These are phyloP conservation scores for Pogonocichla stellata DNA, from an alignment of 2,113 vertebrate species.

Conservation along the genomic window DNA sequence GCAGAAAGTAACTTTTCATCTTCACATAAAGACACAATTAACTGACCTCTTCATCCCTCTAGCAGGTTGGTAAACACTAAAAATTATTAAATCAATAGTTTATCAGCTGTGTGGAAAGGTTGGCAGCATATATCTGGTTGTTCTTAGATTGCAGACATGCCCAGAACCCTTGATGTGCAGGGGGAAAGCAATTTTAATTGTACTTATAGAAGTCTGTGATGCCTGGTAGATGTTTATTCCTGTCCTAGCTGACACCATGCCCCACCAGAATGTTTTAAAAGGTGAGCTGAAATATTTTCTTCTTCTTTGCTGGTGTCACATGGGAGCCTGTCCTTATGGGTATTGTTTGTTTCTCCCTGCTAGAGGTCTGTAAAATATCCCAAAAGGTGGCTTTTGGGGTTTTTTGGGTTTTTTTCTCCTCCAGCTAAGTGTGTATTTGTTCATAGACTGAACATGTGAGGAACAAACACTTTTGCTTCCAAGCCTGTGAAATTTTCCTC, in stretches of 20 bases:
- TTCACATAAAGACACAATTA: neutral
- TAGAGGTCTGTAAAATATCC: neutral
- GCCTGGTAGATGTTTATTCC: neutral
- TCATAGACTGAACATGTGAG: neutral
- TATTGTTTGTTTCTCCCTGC: neutral
- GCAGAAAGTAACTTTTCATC: neutral
- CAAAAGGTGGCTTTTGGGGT: neutral
- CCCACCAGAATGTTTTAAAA: neutral
- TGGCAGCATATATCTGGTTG: neutral
- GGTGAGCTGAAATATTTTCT: neutral
- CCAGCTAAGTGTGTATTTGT: neutral
- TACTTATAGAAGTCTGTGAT: neutral
- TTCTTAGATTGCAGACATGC: neutral
- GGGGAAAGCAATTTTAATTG: neutral
- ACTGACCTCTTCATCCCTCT: neutral
- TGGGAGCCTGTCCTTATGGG: neutral
- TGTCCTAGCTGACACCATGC: neutral
- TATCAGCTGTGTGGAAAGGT: neutral
- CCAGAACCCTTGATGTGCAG: neutral
- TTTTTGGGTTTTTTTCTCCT: neutral
- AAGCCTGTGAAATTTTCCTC: neutral
- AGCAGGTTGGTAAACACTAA: neutral
- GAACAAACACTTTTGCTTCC: neutral
- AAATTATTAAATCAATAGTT: neutral
- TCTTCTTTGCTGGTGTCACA: accelerated